Evolutionary conservation across 2,888 invertebrate species (phyloP).

Genomic region (Dicyrtoma fusca): DNA sequence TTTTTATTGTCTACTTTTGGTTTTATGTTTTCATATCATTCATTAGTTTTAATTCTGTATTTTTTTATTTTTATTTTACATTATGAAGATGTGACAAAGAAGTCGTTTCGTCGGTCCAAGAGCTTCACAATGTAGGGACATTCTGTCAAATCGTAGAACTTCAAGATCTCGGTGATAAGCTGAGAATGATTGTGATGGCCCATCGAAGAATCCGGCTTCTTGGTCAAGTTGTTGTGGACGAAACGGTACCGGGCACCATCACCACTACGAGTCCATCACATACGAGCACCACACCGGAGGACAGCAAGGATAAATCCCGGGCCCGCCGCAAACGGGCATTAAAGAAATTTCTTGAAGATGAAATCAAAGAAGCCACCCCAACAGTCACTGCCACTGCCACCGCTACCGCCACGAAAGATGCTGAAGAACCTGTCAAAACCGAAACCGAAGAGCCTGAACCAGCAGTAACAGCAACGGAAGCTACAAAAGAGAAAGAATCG

Average conservation of each 20-base stretch:
- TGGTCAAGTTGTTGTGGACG: slow-evolving; percentile 75
- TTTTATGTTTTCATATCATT: slow-evolving; percentile 19
- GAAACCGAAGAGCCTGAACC: not conserved
- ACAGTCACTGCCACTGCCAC: not conserved
- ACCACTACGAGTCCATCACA: too few relatives aligned
- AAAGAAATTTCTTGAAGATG: slow-evolving; percentile 20
- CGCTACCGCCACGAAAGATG: not conserved
- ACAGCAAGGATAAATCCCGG: slow-evolving; percentile 48
- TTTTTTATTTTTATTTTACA: slow-evolving; percentile 4
- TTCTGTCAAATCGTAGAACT: slow-evolving; percentile 98
- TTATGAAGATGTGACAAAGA: slow-evolving; percentile 74
- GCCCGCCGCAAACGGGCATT: slow-evolving; percentile 46
- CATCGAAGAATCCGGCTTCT: slow-evolving; percentile 84
- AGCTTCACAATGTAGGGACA: slow-evolving; percentile 87
- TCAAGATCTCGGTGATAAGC: slow-evolving; percentile 88
- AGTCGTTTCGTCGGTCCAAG: slow-evolving; percentile 78
- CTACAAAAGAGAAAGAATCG: slow-evolving; percentile 19
- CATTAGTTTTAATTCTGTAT: slow-evolving; percentile 15
- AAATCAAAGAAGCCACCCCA: slow-evolving; percentile 15
- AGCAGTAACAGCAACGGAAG: not conserved
- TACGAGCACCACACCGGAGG: too few relatives aligned
- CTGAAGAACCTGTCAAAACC: not conserved
- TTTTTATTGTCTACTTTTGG: too few relatives aligned
- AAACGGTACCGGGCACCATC: too few relatives aligned
- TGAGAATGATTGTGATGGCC: slow-evolving; percentile 91